Evolutionary conservation across 1,140 invertebrate genomes (phyloP).

Genomic region (Platyura marginata): DNA sequence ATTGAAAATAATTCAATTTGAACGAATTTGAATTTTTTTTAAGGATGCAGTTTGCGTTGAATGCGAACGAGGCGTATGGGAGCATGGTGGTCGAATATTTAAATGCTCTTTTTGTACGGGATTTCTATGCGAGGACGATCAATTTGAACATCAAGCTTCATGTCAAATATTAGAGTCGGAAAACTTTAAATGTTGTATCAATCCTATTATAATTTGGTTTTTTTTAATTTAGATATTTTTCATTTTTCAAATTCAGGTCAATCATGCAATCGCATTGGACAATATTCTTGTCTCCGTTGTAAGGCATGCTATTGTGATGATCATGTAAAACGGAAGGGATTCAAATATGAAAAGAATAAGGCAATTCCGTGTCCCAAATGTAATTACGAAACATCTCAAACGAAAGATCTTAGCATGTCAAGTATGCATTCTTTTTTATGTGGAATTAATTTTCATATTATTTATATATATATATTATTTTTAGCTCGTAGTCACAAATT

Average conservation of each 20-base stretch:
- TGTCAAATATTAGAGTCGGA: slow-evolving; percentile 88
- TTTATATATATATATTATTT: slow-evolving; percentile 13
- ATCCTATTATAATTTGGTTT: background rate
- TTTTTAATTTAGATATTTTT: background rate
- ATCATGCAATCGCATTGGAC: slow-evolving; percentile 84
- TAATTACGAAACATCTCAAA: slow-evolving; percentile 73
- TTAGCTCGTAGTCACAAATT: slow-evolving; percentile 61
- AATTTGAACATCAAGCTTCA: slow-evolving; percentile 96
- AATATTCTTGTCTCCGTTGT: slow-evolving; percentile 87
- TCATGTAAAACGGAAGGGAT: slow-evolving; percentile 81
- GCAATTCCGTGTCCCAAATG: slow-evolving; percentile 89
- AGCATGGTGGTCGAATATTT: slow-evolving; percentile 85
- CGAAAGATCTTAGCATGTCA: slow-evolving; percentile 90
- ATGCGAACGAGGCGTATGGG: slow-evolving; percentile 84
- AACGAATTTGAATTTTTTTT: background rate
- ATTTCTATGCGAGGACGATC: slow-evolving; percentile 92
- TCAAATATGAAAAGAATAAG: slow-evolving; percentile 80
- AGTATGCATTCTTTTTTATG: slow-evolving; percentile 37
- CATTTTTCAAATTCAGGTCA: slow-evolving; percentile 36
- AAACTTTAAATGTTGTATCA: slow-evolving; percentile 72
- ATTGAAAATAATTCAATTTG: background rate
- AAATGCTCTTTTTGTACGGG: slow-evolving; percentile 81
- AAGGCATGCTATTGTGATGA: slow-evolving; percentile 95
- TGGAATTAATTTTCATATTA: slow-evolving; percentile 4
- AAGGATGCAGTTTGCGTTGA: slow-evolving; percentile 70